phyloP scores from a whole-genome alignment of 1,140 invertebrate species.

The Drosophila ogumai region DNA sequence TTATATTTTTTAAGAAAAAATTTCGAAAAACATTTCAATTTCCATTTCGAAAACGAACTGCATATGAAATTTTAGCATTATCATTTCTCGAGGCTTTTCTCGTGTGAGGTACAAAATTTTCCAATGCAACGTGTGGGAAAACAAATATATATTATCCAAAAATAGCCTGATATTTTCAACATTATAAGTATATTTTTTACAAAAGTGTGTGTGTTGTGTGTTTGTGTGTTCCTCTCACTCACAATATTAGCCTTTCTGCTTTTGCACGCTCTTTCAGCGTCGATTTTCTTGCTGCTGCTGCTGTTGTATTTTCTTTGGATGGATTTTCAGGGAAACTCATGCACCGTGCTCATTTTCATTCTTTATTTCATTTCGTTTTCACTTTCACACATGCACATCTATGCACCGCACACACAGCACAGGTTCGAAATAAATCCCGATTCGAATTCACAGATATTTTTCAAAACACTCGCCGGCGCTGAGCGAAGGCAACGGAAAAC shows the following conservation, averaged over 20 bases:
- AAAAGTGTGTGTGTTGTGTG: conserved; percentile 16
- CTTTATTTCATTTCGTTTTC: conserved; percentile 63
- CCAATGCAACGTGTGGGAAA: conserved; percentile 67
- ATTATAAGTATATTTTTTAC: conserved; percentile 66
- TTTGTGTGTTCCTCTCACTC: conserved; percentile 63
- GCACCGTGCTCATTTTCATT: conserved; percentile 74
- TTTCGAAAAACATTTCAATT: conserved; percentile 41
- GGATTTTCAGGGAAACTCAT: conserved; percentile 74
- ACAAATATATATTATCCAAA: conserved; percentile 73
- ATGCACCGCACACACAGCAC: conserved; percentile 6
- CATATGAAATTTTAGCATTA: conserved; percentile 38
- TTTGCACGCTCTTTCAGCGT: conserved; percentile 46
- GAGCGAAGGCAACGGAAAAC: conserved; percentile 15
- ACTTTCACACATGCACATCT: conserved; percentile 43
- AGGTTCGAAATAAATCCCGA: conserved; percentile 40
- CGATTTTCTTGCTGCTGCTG: conserved; percentile 21
- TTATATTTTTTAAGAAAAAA: conserved; percentile 5
- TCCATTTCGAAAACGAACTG: conserved; percentile 31
- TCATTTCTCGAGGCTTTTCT: conserved; percentile 41
- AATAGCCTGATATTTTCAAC: conserved; percentile 80
- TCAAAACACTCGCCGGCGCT: conserved; percentile 29
- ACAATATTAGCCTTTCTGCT: conserved; percentile 72
- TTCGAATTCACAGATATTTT: conserved; percentile 21
- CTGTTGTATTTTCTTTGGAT: conserved; percentile 49
- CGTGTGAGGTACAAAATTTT: conserved; percentile 49